Evolutionary conservation across 2,888 invertebrate genomes (phyloP), one percentile per base, ranked within the genome.

Genomic region (Drosophila anomelani): DNA sequence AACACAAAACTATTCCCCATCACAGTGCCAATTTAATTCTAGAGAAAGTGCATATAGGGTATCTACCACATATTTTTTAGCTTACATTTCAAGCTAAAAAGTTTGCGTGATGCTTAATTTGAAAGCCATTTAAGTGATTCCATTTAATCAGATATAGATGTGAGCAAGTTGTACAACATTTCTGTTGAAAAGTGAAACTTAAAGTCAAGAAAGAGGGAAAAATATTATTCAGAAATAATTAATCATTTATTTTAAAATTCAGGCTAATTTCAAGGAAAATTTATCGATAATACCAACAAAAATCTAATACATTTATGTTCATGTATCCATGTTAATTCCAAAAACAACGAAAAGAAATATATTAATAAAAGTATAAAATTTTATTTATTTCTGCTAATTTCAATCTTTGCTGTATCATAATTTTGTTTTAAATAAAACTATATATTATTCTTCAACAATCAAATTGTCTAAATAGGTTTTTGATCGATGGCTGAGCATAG

Each of bases 1-100:
- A 29, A 34, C 63, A 49, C 49, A 49, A 58, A 13, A 43, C 29
- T n/a, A 8, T 23, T 7, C 20, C 13, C 32, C n/a, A 9, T 6
- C 9, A 13, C 20, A 26, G 61, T 49, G 66, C 64, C 34, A 49
- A 64, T 64, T 49, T 10, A 12, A 20, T 38, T 63, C 44, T 63
- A 13, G 13, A 3, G 32, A 63, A 39, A 12, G 23, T n/a, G 8
- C n/a, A 20, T 23, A 36, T 23, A 34, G 7, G 17, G n/a, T 2
- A 62, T 46, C 12, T 34, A 49, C 13, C 29, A 23, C 9, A 34
- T 26, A 29, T 2, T 60, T 36, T n/a, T 44, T 17, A 34, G 13
- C 10, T 29, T 39, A 17, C 10, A 29, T 44, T 61, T 44, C 43
- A 2, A 15, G 44, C 9, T n/a, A 61, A 61, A 41, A 29, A 29